Percentiles rank a stretch among this genome's conserved stretches.
phyloP scores from a whole-genome alignment of 1,140 invertebrate genomes.

The Macrocentrus cingulum region DNA sequence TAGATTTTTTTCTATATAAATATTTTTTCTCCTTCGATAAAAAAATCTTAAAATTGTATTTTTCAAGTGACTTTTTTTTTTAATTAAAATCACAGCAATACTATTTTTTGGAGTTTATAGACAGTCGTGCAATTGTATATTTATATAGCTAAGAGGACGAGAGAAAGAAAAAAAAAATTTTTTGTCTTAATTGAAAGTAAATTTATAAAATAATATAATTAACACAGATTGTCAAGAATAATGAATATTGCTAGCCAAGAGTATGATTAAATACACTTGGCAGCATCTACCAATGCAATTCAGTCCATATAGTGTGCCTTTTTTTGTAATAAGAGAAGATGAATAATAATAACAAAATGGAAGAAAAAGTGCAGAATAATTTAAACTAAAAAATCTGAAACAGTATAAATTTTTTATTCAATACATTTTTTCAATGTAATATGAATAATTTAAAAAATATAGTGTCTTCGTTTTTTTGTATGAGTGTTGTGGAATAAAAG shows the following conservation, averaged over 20 bases:
- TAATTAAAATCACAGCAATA: too few species aligned
- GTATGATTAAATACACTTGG: constrained; percentile 15
- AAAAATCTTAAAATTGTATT: too few species aligned
- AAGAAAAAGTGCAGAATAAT: not conserved
- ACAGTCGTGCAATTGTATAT: constrained; percentile 19
- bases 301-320: constrained; percentile 22
- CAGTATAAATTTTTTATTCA: not conserved
- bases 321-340: constrained; percentile 10
- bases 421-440: not conserved
- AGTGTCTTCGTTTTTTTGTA: too few species aligned
- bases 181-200: constrained; percentile 3
- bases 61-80: not conserved
- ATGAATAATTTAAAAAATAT: too few species aligned
- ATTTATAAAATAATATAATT: constrained; percentile 1
- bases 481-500: too few species aligned
- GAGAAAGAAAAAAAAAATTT: not conserved
- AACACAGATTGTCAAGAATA: constrained; percentile 1
- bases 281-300: constrained; percentile 20
- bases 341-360: not conserved
- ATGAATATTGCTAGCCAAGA: not conserved
- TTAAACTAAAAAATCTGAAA: not conserved
- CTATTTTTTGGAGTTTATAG: not conserved
- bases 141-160: not conserved
- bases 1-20: too few species aligned
- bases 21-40: too few species aligned